Evolutionary conservation across 2,113 vertebrate species (phyloP).

Genomic region (Smithornis capensis): DNA sequence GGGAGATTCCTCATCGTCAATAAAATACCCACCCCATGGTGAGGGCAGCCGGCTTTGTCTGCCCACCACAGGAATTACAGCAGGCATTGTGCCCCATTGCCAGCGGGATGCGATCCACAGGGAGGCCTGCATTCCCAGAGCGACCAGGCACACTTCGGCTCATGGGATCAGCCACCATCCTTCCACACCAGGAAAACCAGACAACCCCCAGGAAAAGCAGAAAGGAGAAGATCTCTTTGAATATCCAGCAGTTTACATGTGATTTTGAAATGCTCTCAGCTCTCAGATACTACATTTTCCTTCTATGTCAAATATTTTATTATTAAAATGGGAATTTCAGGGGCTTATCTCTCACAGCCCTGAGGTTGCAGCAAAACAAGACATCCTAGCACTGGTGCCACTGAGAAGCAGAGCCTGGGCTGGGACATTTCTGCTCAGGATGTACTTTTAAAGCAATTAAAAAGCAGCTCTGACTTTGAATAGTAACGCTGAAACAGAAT

Average conservation of each 20-base stretch:
- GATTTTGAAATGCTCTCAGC: not conserved
- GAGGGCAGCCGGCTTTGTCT: not conserved
- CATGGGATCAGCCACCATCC: accelerated
- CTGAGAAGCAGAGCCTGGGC: not conserved
- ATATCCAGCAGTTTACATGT: not conserved
- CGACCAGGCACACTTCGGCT: accelerated
- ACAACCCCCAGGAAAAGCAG: not conserved
- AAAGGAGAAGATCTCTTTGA: not conserved
- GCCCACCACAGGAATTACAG: not conserved
- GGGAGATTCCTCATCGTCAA: not conserved
- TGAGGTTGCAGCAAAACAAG: not conserved
- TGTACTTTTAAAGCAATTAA: constrained; percentile 34
- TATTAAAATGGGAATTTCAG: not conserved
- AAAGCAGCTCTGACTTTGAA: constrained; percentile 11
- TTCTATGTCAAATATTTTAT: not conserved
- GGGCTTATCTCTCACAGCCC: accelerated
- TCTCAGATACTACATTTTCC: not conserved
- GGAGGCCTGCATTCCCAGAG: not conserved
- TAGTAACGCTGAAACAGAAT: not conserved
- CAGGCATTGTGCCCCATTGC: not conserved
- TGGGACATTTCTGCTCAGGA: constrained; percentile 22
- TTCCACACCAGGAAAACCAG: accelerated
- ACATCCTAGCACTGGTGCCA: not conserved
- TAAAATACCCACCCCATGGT: accelerated
- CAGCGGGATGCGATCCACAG: not conserved